Conservation (phyloP, 2,113 vertebrate genomes). For the Daubentonia madagascariensis region DNA sequence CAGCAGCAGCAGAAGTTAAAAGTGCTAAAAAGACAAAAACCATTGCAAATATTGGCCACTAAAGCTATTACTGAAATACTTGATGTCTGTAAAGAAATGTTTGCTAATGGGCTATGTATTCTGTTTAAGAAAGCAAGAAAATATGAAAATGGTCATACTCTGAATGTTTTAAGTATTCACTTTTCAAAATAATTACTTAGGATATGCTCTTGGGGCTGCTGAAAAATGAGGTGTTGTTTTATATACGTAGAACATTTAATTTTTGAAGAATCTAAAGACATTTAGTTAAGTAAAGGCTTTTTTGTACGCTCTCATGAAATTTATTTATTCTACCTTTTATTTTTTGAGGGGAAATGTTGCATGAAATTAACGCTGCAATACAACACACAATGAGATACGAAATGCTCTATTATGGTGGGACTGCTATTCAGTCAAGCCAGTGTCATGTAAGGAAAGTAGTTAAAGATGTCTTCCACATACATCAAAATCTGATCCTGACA, state of each 20-base stretch:
- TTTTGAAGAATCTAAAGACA: conserved; percentile 10
- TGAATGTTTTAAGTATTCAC: not conserved
- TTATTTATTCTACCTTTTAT: conserved; percentile 37
- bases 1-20: not conserved
- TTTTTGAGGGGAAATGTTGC: conserved; percentile 45
- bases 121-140: not conserved
- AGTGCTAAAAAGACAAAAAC: not conserved
- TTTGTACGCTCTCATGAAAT: not conserved
- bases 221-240: not conserved
- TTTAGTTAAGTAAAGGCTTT: not conserved
- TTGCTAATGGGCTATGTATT: not conserved
- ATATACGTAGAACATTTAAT: not conserved
- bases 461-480: not conserved
- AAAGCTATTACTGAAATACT: not conserved
- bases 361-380: conserved; percentile 45
- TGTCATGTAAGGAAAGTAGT: not conserved
- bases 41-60: not conserved
- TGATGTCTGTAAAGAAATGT: not conserved
- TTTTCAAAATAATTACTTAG: conserved; percentile 43
- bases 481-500: not conserved
- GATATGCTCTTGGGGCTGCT: not conserved
- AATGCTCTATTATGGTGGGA: not conserved
- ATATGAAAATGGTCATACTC: not conserved
- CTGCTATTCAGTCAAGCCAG: not conserved
- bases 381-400: not conserved